These are phyloP conservation scores for Xylocopa sonorina DNA, from an alignment of 1,140 invertebrate genomes.

Conservation along the genomic window DNA sequence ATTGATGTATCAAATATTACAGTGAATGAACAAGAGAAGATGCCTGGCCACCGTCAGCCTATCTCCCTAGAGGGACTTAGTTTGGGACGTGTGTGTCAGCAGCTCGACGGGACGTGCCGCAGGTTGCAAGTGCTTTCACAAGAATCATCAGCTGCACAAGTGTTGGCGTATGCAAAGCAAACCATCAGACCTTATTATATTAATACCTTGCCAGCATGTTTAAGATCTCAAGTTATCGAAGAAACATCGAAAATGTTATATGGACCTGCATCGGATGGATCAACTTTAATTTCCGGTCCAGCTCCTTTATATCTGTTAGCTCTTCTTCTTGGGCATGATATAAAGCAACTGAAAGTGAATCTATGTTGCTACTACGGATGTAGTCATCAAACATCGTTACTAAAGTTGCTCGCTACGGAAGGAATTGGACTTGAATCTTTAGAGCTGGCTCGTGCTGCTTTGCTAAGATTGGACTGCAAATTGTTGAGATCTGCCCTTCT, in stretches of 20 bases:
- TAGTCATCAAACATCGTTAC: conserved; percentile 80
- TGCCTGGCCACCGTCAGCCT: conserved; percentile 81
- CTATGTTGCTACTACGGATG: conserved; percentile 83
- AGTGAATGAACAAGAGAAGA: conserved; percentile 73
- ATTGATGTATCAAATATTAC: conserved; percentile 33
- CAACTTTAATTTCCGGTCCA: conserved; percentile 76
- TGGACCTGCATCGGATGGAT: conserved; percentile 73
- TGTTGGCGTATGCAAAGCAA: conserved; percentile 75
- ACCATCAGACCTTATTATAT: conserved; percentile 80
- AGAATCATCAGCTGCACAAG: conserved; percentile 78
- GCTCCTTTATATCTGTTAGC: conserved; percentile 79
- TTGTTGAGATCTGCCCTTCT: conserved; percentile 77
- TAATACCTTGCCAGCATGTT: conserved; percentile 73
- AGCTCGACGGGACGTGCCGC: conserved; percentile 79
- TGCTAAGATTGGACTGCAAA: conserved; percentile 79
- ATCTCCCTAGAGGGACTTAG: conserved; percentile 77
- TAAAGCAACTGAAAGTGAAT: conserved; percentile 79
- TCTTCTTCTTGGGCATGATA: conserved; percentile 79
- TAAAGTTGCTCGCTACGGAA: conserved; percentile 78
- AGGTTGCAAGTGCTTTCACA: conserved; percentile 78
- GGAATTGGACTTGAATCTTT: conserved; percentile 78
- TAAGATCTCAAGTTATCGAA: conserved; percentile 78
- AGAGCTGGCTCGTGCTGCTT: conserved; percentile 78
- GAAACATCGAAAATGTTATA: conserved; percentile 77
- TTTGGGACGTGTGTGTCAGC: conserved; percentile 78